Base-by-base conservation (phyloP, 2,113 vertebrate genomes). In the Corythornis madagascariensis region DNA sequence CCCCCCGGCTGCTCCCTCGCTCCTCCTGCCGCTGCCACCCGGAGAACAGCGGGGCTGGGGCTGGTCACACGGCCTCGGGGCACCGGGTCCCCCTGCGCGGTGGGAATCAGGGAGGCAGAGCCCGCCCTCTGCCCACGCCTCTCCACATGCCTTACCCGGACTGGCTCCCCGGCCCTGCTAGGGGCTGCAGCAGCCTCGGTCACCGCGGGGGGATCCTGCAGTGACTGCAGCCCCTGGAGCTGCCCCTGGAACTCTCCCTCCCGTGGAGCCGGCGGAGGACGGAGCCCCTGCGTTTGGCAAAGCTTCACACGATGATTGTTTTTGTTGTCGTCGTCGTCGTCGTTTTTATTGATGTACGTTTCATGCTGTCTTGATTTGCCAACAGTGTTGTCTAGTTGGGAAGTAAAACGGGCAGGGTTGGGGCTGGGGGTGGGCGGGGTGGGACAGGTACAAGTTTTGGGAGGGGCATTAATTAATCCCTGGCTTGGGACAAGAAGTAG, bases 291-390 rank as follows among this genome's bases (percentile, higher is more conserved):
- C 73, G 0, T 53, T 50, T 57, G 95, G 96, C 96, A 84, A 50
- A 50, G 3, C 86, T 86, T 90, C 90, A 48, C 57, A 9, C 52
- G 21, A 29, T 47, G 24, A 43, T 40, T 33, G 16, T 48, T 56
- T 31, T 50, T 52, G 22, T 29, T 61, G 45, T n/a, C 63, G 29
- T 40, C 31, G 29, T 67, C 60, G 22, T 59, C 83, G 75, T 72
- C 86, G 92, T 96, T 96, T 95, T 92, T 96, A 92, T 93, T 60
- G 89, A 85, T 96, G 79, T 96, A 95, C 92, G 83, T 95, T 95
- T 96, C 86, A 55, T 96, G 92, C 96, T 94, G 94, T 96, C 93
- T 95, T 96, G 93, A 94, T 96, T 97, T 96, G 94, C 97, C 96
- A 94, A 48, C 95, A 94, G 92, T 97, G 94, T 95, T 95, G 92